Base-by-base conservation (phyloP, 2,113 vertebrate genomes). In the Oryzias javanicus region DNA sequence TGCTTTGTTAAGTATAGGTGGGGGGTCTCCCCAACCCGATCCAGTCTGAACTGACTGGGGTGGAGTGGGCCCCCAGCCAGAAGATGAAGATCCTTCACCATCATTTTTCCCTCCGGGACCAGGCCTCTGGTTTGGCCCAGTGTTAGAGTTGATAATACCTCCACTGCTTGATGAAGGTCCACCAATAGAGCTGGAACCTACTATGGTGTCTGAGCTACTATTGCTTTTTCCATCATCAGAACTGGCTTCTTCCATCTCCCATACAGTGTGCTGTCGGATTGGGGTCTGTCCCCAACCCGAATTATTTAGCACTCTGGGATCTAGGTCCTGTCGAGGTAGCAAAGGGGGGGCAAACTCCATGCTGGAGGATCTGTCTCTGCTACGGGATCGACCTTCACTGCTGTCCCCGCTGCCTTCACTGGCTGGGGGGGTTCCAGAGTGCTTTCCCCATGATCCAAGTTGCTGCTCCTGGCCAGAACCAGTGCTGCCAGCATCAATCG, bases 221-320 rank as follows among this genome's bases (percentile, higher is more conserved):
- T 91, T 93, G 80, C 89, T 94, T 81, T 96, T 99, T 41, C 61
- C 81, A 67, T 83, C 78, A 73, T 95, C 93, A 29, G 92, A 88
- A 76, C 82, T 53, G 89, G 91, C 93, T 88, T 96, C 94, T 86
- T 98, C 96, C 92, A 97, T 96, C 90, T 98, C 96, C 97, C 97
- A 99, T 76, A 94, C 93, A 80, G 95, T 98, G 90, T 99, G 96
- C 84, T 99, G 97, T 79, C 94, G 93, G 49, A 99, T 96, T 41
- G 97, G 97, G 69, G 95, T 98, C 90, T 98, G 97, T 77, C 97
- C 97, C 97, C 97, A 99, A 42, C 97, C 97, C 0, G 94, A 91
- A 81, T 99, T 99, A 82, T 93, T 96, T 81, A 99, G 90, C 72
- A 99, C 97, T 73, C 95, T 91, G 24, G 96, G 97, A 88, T 99